Base-by-base conservation (phyloP, 2,797 vertebrate species). In the Heliangelus exortis region DNA sequence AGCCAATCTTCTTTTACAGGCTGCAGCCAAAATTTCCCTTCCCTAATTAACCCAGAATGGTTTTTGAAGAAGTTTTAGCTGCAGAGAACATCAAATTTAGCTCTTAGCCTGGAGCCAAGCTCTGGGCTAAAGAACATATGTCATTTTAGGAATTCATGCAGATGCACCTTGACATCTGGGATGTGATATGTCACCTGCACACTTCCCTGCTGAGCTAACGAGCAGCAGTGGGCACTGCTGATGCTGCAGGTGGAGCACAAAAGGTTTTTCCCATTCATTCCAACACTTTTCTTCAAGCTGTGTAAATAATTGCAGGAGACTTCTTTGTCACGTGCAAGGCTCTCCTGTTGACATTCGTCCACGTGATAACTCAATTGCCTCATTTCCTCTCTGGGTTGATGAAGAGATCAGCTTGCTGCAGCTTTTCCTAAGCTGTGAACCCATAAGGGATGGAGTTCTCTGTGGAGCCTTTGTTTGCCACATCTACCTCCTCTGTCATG, bases 11-110 rank as follows among this genome's bases (percentile, higher is more conserved):
- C 87, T 92, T 66, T 75, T 84, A 95, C 82, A 94, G 93, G 34
- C 65, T 90, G 90, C 90, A 96, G 91, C 92, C 96, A 94, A 92
- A 95, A 96, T 95, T 96, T 96, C 94, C 95, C 79, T 96, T 96
- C 94, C 74, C 96, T 97, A 97, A 98, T 98, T 98, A 98, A 97
- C 95, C 95, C 66, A 17, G 89, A 92, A 97, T 85, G 82, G 41
- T 93, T 96, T 96, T 96, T 96, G 96, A 96, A 97, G 96, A 96
- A 95, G 92, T 92, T 97, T 96, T 97, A 96, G 95, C 97, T 7
- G 21, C 96, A 92, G 97, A 97, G 97, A 97, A 96, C 90, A 96
- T 96, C 97, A 97, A 96, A 97, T 97, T 97, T 97, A 98, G 97
- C 97, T 97, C 90, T 96, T 97, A 93, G 96, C 97, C 97, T 93